Base-by-base conservation (phyloP, 1,140 invertebrate species). In the Bombus consobrinus region DNA sequence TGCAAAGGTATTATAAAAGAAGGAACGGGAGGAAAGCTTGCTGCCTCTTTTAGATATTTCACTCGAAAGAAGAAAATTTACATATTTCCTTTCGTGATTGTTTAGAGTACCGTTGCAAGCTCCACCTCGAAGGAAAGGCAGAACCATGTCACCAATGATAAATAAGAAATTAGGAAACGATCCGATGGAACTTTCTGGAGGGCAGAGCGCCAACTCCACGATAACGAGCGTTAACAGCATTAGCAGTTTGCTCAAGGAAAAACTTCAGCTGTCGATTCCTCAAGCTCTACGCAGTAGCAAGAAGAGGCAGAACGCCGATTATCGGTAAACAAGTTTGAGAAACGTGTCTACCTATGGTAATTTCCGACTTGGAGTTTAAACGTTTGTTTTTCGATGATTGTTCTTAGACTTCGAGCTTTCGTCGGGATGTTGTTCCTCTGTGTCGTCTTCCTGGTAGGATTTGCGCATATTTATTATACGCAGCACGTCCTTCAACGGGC, bases 151-250 rank as follows among this genome's bases (percentile, higher is more conserved):
- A 3, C 83, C 90, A 37, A 89, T 92, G 78, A 86, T 91, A 76
- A 91, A 84, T 41, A 90, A 92, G 66, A 95, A 94, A 86, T 87
- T 93, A 53, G 91, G 89, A 13, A 92, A 92, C 74, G 93, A 95
- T 73, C 81, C 92, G 12, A 90, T 93, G 86, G 94, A 95, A 83
- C 89, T 94, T 34, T 91, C 94, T 6, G 86, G 86, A 3, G 92
- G 90, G 8, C 94, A 95, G 62, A 96, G 95, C 80, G 96, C 96
- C 0, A 96, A 96, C 74, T 97, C 97, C 83, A 98, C 97, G 9
- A 97, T 98, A 88, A 98, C 97, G 0, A 98, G 97, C 79, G 96
- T 98, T 68, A 98, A 98, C 92, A 98, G 97, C 2, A 96, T 98
- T 69, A 97, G 97, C 69, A 98, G 97, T 94, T 94, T 98, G 68